Base-by-base conservation (phyloP, 2,113 vertebrate genomes). In the Oophaga pumilio region DNA sequence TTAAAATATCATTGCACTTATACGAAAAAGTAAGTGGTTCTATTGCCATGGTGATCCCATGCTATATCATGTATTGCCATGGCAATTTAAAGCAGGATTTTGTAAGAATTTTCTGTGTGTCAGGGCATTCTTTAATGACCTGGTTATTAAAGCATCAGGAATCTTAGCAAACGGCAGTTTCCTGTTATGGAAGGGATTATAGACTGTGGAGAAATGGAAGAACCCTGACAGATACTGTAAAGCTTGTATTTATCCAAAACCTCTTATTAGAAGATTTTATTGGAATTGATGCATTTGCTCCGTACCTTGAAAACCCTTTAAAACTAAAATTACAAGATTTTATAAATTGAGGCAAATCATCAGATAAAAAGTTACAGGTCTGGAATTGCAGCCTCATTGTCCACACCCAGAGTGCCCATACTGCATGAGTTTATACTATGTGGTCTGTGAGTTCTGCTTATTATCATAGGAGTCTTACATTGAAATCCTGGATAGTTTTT, bases 141-240 rank as follows among this genome's bases (percentile, higher is more conserved):
- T 74, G 43, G 71, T 74, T 50, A 74, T 74, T 74, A 74, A 50
- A 50, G 71, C 28, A 74, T 74, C 71, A 74, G 43, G 43, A 22
- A 50, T 22, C 71, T 22, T 33, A 50, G 69, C 17, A 73, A 28
- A 33, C 26, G 8, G 24, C 68, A 17, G 68, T 13, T 71, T 33
- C 17, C 8, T 28, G 8, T 15, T 73, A 73, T 73, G 26, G 28
- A 73, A 73, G 69, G 33, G 69, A 73, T 73, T 73, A 33, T 12
- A 71, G 28, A 9, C 28, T 0, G 26, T 15, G 8, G 26, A 71
- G 13, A 71, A 28, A 71, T 71, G 68, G n/a, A 33, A 6, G 5
- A 71, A 15, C 20, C 69, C 33, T 8, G 18, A 73, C 69, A 73
- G 24, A 2, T 73, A 33, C 68, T 33, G 11, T 28, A 71, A 71